Conservation (phyloP, 53 echinoderm and acorn worm species). For the Crossaster papposus region DNA sequence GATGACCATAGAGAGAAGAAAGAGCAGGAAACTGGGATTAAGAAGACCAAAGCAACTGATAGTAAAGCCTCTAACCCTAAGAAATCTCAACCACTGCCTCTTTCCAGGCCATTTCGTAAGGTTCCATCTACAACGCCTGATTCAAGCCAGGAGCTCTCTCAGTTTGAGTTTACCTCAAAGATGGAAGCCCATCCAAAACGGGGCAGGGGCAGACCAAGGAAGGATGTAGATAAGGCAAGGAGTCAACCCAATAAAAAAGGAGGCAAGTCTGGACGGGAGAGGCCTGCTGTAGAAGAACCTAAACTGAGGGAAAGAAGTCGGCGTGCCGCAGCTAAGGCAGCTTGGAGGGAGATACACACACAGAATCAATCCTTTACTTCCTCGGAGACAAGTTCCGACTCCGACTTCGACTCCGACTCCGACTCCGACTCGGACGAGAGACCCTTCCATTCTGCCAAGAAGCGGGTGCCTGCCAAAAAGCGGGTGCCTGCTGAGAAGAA, state of each 20-base stretch:
- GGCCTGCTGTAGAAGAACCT: constrained; percentile 14
- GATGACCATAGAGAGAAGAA: not conserved
- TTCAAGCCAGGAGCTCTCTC: constrained; percentile 40
- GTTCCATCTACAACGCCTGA: not conserved
- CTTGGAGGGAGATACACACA: constrained; percentile 1
- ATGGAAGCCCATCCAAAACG: constrained; percentile 26
- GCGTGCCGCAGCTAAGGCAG: constrained; percentile 36
- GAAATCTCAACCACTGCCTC: constrained; percentile 4
- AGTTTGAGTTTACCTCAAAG: constrained; percentile 30
- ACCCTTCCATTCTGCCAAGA: not conserved
- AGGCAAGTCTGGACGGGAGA: constrained; percentile 8
- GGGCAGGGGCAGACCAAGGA: constrained; percentile 31
- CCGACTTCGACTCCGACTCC: not conserved
- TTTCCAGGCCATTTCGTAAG: constrained; percentile 22
- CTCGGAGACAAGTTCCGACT: not conserved
- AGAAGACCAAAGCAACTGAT: constrained; percentile 5
- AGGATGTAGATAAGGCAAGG: constrained; percentile 26
- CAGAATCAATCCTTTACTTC: not conserved
- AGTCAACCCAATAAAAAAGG: not conserved
- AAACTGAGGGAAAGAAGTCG: constrained; percentile 1
- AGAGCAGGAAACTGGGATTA: not conserved
- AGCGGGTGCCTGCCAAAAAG: not conserved
- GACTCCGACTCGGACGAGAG: not conserved
- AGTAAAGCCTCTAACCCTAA: not conserved
- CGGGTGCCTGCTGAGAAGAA: not conserved